Percentiles rank a stretch among this genome's conserved stretches.
These are phyloP conservation scores for Burhinus oedicnemus DNA, from an alignment of 2,113 vertebrate genomes.

Conservation along the genomic window DNA sequence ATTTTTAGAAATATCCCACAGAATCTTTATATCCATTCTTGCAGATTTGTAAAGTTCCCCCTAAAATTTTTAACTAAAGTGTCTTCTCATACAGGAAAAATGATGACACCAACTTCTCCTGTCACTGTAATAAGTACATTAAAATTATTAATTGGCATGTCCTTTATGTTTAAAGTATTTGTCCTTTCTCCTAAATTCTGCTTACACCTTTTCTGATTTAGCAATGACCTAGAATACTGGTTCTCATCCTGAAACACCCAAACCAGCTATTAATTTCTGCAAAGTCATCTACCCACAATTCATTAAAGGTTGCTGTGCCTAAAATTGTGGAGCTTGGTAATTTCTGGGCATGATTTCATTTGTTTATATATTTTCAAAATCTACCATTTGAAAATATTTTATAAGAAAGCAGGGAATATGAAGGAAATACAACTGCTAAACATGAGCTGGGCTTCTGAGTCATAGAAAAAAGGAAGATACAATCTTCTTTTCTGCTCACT, in stretches of 20 bases:
- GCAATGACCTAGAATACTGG: neutral
- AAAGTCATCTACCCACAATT: neutral
- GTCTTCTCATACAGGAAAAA: neutral
- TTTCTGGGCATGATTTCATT: conserved; percentile 27
- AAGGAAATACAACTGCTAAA: neutral
- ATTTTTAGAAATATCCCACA: neutral
- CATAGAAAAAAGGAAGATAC: neutral
- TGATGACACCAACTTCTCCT: neutral
- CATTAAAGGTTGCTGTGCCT: neutral
- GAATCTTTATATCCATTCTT: neutral
- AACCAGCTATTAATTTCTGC: neutral
- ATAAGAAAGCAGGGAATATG: neutral
- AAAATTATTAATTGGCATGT: neutral
- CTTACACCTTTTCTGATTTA: neutral
- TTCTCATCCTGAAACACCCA: neutral
- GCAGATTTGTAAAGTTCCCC: neutral
- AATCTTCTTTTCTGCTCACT: neutral
- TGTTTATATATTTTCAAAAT: neutral
- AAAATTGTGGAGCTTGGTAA: neutral
- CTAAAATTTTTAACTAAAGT: neutral
- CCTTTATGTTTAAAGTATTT: neutral
- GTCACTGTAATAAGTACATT: neutral
- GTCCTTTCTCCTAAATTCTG: neutral
- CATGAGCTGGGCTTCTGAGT: neutral
- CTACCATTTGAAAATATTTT: conserved; percentile 33